Evolutionary conservation across 2,113 vertebrate genomes (phyloP).

Genomic region (Dipodomys merriami): DNA sequence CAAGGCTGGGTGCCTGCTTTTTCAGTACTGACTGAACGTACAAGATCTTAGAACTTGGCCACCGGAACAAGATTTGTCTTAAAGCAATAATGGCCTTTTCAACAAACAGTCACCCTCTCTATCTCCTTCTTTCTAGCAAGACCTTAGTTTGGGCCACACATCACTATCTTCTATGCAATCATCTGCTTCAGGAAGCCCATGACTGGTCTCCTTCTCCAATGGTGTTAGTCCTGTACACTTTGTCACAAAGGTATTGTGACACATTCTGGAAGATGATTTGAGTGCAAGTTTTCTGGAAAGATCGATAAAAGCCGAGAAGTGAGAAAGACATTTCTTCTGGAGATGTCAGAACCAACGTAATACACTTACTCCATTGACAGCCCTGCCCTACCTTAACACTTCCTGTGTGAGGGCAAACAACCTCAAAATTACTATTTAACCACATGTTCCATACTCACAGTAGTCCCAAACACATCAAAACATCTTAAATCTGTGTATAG

Average conservation of each 20-base stretch:
- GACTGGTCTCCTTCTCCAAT: neutral
- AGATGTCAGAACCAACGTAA: neutral
- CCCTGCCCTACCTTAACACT: neutral
- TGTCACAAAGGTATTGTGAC: neutral
- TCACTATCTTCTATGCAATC: neutral
- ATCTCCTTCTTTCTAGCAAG: neutral
- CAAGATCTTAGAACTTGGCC: constrained; percentile 22
- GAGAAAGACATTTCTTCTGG: neutral
- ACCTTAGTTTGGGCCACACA: neutral
- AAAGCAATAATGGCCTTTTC: neutral
- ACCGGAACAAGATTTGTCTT: constrained; percentile 55
- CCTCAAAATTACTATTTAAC: neutral
- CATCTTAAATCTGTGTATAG: neutral
- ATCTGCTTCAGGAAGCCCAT: neutral
- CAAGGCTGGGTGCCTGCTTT: constrained; percentile 25
- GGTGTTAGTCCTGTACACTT: neutral
- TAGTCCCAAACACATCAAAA: neutral
- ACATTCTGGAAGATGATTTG: neutral
- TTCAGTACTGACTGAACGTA: constrained; percentile 38
- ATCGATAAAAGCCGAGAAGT: neutral
- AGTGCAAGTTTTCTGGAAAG: neutral
- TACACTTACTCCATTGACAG: neutral
- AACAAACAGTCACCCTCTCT: neutral
- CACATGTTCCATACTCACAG: neutral
- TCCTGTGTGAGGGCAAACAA: neutral